Evolutionary conservation across 2,113 vertebrate genomes (phyloP), one percentile per base, ranked within the genome.

Genomic region (Camarhynchus parvulus): DNA sequence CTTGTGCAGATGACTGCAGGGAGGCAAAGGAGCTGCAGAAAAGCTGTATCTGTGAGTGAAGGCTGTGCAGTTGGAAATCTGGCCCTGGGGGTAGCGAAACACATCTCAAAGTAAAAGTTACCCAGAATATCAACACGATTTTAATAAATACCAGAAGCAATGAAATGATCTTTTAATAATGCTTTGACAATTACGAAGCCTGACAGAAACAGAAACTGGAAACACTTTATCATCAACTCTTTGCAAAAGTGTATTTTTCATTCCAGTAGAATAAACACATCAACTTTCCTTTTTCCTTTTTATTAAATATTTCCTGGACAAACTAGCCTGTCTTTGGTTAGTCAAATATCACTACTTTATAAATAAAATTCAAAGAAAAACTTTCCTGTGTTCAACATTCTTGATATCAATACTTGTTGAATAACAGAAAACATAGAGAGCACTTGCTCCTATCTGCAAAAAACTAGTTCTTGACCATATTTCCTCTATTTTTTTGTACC

Each of bases 151-250:
- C 17, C 59, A 85, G 58, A 70, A 87, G 74, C 39, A 87, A 39
- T 37, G 11, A 91, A 87, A 91, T 0, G 1, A 47, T 87, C 66
- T 85, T 94, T 95, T 91, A 97, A 96, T 95, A 89, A 91, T 59
- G 42, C 30, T 92, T 95, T 73, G 63, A 92, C 75, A 94, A 85
- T 87, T 56, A 87, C 79, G 87, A 81, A 94, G 49, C 83, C 89
- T 79, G 70, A 94, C 89, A 91, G 83, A 95, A 96, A 92, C 58
- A 91, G 77, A 91, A 94, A 89, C 35, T 2, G 7, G 66, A 91
- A 92, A 91, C 24, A 56, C 25, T 92, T 91, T n/a, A 89, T 77
- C 75, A 90, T 35, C 56, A 84, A 53, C 41, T 56, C 66, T 79
- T 81, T 50, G 67, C 52, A 92, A 87, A 95, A 68, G n/a, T 0